A percentile compares a stretch with the other conserved stretches of the same genome.
These are phyloP conservation scores for Caenorhabditis brenneri DNA, from an alignment of 1,140 invertebrate genomes.

Conservation along the genomic window DNA sequence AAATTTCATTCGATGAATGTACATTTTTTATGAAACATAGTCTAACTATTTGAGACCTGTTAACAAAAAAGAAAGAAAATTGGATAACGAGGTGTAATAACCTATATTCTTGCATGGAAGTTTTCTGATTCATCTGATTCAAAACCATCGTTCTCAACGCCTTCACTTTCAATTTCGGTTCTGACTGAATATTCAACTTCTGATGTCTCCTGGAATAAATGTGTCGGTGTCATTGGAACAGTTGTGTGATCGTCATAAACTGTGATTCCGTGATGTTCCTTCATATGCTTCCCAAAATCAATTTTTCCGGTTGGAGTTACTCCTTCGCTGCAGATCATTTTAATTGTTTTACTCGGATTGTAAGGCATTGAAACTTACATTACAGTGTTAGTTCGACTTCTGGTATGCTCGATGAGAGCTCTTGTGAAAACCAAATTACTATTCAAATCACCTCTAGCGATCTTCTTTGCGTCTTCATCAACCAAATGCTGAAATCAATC, in stretches of 20 bases:
- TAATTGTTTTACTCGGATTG: not conserved
- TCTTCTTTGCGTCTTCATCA: constrained; percentile 16
- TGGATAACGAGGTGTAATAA: not conserved
- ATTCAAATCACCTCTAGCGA: constrained; percentile 39
- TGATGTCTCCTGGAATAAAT: constrained; percentile 8
- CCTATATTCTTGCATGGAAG: constrained; percentile 27
- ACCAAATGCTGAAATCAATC: not conserved
- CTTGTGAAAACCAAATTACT: constrained; percentile 49
- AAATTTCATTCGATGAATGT: constrained; percentile 18
- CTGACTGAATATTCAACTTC: not conserved
- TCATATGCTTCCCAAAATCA: not conserved
- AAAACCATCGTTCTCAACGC: not conserved
- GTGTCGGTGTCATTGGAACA: not conserved
- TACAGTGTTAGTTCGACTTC: constrained; percentile 29
- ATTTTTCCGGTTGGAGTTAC: not conserved
- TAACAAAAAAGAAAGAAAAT: constrained; percentile 3
- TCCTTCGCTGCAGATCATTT: not conserved
- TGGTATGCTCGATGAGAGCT: constrained; percentile 51
- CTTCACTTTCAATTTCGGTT: not conserved
- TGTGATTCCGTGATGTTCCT: constrained; percentile 33
- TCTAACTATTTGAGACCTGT: not conserved
- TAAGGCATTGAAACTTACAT: not conserved
- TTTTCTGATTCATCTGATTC: not conserved
- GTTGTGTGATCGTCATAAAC: constrained; percentile 23
- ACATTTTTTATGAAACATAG: constrained; percentile 8